phyloP scores from a whole-genome alignment of 35 echinoderm and acorn worm genomes.

The Chiridota heheva region DNA sequence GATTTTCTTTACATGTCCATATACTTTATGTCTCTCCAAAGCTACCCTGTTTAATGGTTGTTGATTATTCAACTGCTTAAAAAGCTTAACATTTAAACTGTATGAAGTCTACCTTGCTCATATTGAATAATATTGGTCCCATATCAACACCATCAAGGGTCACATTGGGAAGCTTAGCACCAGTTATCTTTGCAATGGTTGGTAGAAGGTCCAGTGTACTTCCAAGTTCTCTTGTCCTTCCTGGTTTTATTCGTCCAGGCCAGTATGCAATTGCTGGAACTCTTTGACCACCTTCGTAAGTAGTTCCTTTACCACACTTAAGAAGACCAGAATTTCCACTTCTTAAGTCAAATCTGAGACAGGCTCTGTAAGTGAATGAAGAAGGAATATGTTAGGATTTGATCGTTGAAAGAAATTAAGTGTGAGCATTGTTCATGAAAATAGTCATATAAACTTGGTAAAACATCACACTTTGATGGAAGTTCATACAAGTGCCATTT shows the following conservation, averaged over 20 bases:
- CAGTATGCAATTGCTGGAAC: conserved; percentile 91
- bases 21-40: too few relatives aligned
- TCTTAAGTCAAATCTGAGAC: conserved; percentile 62
- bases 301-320: conserved; percentile 97
- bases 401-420: background rate
- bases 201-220: conserved; percentile 81
- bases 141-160: conserved; percentile 88
- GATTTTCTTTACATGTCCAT: too few relatives aligned
- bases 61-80: too few relatives aligned
- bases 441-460: background rate
- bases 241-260: conserved; percentile 75
- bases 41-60: too few relatives aligned
- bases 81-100: too few relatives aligned
- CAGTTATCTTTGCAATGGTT: conserved; percentile 82
- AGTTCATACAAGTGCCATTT: background rate
- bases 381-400: background rate
- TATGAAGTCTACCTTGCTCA: conserved; percentile 52
- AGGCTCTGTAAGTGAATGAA: conserved; percentile 61
- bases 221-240: conserved; percentile 70
- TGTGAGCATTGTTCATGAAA: background rate
- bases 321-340: conserved; percentile 79
- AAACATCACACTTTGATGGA: background rate
- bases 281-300: conserved; percentile 90
- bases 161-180: conserved; percentile 66
- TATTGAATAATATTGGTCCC: conserved; percentile 74